Conservation (phyloP, 2,113 vertebrate genomes). For the Pituophis catenifer region DNA sequence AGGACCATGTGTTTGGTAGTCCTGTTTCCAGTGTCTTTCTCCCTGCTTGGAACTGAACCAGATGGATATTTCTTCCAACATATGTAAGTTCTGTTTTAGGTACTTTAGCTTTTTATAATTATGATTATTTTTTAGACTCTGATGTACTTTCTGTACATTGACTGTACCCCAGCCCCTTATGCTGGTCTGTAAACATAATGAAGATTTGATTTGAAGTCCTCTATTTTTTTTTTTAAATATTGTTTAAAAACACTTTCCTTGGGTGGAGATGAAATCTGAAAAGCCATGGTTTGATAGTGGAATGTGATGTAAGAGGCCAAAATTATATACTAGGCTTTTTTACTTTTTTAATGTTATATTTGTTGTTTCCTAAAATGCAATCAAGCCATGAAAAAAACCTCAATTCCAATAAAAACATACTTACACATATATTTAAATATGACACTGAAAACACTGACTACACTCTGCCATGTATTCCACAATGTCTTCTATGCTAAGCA, state of each 20-base stretch:
- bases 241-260: neutral
- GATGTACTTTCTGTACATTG: neutral
- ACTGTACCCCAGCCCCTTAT: neutral
- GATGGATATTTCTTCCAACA: too few species aligned
- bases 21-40: too few species aligned
- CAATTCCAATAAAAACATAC: neutral
- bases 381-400: neutral
- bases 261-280: neutral
- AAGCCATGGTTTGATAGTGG: neutral
- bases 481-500: neutral
- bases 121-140: neutral
- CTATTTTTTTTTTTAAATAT: neutral
- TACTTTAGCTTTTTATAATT: neutral
- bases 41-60: too few species aligned
- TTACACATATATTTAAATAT: neutral
- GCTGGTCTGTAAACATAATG: too few species aligned
- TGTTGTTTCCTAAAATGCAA: neutral
- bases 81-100: neutral
- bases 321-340: neutral
- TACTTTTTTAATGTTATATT: neutral
- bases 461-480: neutral
- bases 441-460: neutral
- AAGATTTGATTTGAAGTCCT: neutral
- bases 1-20: too few species aligned
- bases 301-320: neutral